Conservation (phyloP, 2,797 vertebrate genomes). For the Enteromius afrohamiltoni region DNA sequence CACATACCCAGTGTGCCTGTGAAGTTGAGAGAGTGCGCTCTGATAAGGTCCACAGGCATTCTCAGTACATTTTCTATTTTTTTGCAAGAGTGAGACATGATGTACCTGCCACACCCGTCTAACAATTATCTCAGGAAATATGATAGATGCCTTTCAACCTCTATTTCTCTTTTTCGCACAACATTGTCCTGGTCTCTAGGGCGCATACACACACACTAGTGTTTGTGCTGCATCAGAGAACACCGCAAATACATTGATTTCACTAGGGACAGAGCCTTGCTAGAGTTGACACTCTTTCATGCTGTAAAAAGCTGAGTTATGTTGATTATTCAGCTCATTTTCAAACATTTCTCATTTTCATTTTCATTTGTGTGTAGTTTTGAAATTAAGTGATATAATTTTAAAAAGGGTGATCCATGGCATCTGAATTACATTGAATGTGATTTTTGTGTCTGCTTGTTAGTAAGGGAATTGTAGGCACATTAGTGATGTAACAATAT, state of each 20-base stretch:
- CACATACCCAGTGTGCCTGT: constrained; percentile 27
- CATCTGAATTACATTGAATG: background rate
- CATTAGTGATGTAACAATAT: too few species aligned
- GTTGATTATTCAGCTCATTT: background rate
- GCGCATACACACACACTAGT: background rate
- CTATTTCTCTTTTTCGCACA: background rate
- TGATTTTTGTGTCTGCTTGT: background rate
- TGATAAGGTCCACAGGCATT: constrained; percentile 30
- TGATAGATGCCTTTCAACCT: constrained; percentile 20
- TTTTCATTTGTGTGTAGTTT: background rate
- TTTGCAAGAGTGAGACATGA: background rate
- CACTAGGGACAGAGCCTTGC: background rate
- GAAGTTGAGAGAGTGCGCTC: constrained; percentile 20
- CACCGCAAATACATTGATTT: constrained; percentile 26
- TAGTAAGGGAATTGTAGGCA: background rate
- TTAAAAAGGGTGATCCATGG: background rate
- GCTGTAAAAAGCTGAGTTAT: background rate
- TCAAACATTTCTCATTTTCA: too few species aligned
- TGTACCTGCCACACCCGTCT: constrained; percentile 3
- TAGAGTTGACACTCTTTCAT: background rate
- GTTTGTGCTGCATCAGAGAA: constrained; percentile 4
- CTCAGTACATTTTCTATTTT: background rate
- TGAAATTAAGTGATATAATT: background rate
- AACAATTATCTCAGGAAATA: constrained; percentile 6
- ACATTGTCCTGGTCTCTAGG: background rate